Conservation (phyloP, 2,113 vertebrate species). For the Athene cunicularia region DNA sequence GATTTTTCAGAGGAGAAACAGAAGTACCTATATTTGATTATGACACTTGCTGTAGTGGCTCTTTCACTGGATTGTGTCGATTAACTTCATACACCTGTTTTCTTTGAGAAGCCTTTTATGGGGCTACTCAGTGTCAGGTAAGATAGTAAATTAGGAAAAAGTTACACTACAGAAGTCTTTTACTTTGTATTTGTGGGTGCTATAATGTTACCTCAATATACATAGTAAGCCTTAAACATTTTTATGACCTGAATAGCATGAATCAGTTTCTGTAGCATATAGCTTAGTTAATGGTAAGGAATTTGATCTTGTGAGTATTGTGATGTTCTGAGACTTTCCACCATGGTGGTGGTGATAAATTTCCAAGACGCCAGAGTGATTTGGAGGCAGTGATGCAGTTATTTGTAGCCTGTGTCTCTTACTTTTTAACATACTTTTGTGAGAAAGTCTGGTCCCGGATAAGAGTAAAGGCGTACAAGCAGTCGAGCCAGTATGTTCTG, state of each 20-base stretch:
- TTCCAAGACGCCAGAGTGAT: background rate
- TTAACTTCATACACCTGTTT: background rate
- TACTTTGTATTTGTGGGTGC: background rate
- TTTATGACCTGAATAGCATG: background rate
- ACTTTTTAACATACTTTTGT: background rate
- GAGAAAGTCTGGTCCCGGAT: background rate
- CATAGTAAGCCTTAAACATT: background rate
- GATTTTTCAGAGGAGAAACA: background rate
- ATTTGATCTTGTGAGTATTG: background rate
- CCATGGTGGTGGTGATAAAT: background rate
- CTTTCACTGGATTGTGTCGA: background rate
- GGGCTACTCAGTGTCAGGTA: fast-evolving
- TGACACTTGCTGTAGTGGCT: background rate
- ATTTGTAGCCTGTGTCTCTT: background rate
- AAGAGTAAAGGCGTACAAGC: background rate
- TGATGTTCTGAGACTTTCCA: background rate
- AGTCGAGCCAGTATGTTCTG: background rate
- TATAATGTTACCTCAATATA: background rate
- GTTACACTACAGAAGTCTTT: background rate
- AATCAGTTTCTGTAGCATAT: background rate
- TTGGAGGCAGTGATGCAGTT: background rate
- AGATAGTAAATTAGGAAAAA: background rate
- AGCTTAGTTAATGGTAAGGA: background rate
- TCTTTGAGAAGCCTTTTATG: background rate
- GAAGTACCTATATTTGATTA: background rate